Percentiles rank a stretch among this genome's conserved stretches.
These are phyloP conservation scores for Nothocercus nigrocapillus DNA, from an alignment of 2,113 vertebrate species.

Conservation along the genomic window DNA sequence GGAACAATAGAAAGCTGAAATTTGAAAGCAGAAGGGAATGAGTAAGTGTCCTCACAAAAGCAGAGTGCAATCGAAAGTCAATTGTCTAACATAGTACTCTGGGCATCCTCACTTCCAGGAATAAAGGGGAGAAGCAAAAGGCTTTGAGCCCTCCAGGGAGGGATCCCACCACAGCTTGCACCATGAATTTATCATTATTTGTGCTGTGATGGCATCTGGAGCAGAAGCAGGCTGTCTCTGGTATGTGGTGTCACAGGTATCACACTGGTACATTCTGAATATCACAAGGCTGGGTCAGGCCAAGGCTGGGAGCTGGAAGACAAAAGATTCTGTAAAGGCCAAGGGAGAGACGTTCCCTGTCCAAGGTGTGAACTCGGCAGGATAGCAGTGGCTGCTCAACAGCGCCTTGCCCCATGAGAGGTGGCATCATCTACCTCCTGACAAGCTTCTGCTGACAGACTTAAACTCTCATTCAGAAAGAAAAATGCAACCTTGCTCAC, in stretches of 20 bases:
- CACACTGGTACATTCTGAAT: not conserved
- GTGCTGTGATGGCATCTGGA: not conserved
- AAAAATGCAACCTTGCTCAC: not conserved
- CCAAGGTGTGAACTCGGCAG: too few relatives aligned
- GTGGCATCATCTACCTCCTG: not conserved
- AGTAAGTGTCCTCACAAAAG: not conserved
- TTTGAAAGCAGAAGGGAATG: slow-evolving; percentile 21
- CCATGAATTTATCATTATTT: not conserved
- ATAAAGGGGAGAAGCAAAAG: not conserved
- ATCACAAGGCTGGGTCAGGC: not conserved
- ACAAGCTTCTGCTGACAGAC: fast-evolving
- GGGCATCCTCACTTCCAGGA: not conserved
- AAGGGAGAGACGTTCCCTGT: not conserved
- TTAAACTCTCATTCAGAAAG: not conserved
- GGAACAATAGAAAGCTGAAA: slow-evolving; percentile 26
- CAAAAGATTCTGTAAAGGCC: not conserved
- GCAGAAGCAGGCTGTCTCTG: not conserved
- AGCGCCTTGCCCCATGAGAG: not conserved
- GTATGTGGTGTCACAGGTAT: not conserved
- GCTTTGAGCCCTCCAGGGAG: not conserved
- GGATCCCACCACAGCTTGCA: not conserved
- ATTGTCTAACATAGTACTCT: not conserved
- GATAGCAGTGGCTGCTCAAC: not conserved
- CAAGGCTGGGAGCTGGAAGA: not conserved
- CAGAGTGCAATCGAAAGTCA: not conserved